A percentile compares a stretch with the other conserved stretches of the same genome.
phyloP scores from a whole-genome alignment of 2,888 invertebrate genomes.

The Nomada ferruginata region DNA sequence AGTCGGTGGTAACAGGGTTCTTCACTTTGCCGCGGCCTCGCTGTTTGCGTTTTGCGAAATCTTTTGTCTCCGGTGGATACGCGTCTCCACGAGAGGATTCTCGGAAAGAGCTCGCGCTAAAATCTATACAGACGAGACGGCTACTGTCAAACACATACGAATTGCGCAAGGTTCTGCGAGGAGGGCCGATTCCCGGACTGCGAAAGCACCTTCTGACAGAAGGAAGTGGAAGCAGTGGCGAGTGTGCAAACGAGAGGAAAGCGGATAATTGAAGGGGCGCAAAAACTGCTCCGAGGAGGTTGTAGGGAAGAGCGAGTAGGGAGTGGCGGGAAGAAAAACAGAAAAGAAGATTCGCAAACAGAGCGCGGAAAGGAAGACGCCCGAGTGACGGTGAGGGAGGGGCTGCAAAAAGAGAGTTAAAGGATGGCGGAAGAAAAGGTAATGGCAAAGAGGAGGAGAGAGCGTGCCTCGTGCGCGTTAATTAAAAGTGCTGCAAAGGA shows the following conservation, averaged over 20 bases:
- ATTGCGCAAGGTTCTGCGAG: conserved; percentile 3
- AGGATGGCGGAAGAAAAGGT: conserved; percentile 9
- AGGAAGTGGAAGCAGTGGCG: not conserved
- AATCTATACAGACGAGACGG: not conserved
- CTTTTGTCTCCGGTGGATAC: conserved; percentile 18
- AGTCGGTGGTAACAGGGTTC: conserved; percentile 45
- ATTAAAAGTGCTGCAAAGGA: conserved; percentile 76
- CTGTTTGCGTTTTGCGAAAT: conserved; percentile 48
- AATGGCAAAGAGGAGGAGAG: conserved; percentile 1
- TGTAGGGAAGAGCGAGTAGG: not conserved
- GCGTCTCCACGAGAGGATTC: not conserved
- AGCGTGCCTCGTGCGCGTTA: conserved; percentile 61
- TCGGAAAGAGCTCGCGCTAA: not conserved
- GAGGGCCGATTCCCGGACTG: not conserved
- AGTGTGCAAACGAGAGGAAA: not conserved
- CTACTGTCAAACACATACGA: no score
- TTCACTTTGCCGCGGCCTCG: conserved; percentile 40
- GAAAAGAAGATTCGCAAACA: conserved; percentile 22
- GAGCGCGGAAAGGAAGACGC: not conserved
- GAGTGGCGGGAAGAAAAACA: not conserved
- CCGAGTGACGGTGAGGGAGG: not conserved
- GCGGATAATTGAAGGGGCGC: not conserved
- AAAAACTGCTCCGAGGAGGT: not conserved
- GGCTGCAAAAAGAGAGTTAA: not conserved
- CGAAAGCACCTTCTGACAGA: not conserved